These are phyloP conservation scores for Leptogaster cylindrica DNA, from an alignment of 2,888 invertebrate species.

Conservation along the genomic window DNA sequence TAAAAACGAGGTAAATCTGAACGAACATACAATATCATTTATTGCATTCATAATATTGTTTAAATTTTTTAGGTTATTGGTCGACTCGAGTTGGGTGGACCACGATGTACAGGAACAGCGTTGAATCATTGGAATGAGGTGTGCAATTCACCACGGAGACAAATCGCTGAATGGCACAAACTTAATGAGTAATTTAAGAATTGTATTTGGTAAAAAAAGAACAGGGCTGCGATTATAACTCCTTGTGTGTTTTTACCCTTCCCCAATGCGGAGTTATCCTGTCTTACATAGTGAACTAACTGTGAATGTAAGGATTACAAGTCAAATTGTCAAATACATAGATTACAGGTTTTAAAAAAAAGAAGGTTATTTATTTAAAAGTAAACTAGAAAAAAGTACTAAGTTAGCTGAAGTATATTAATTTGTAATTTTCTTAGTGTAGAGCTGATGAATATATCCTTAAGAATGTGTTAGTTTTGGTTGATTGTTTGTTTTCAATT, in stretches of 20 bases:
- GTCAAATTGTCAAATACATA: constrained; percentile 30
- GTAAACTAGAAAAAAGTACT: constrained; percentile 12
- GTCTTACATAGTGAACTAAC: neutral
- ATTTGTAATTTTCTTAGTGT: constrained; percentile 26
- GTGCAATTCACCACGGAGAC: constrained; percentile 93
- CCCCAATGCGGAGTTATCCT: constrained; percentile 1
- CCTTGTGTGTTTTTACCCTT: neutral
- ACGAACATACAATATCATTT: neutral
- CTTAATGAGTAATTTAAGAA: constrained; percentile 76
- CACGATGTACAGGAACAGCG: constrained; percentile 79
- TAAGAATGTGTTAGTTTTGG: constrained; percentile 12
- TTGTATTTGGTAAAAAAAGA: constrained; percentile 5
- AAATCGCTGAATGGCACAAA: constrained; percentile 99
- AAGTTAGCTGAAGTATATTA: constrained; percentile 28
- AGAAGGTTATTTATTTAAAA: constrained; percentile 29
- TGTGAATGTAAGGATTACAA: constrained; percentile 34
- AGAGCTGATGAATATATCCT: constrained; percentile 13
- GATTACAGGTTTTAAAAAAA: constrained; percentile 37
- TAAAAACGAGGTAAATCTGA: constrained; percentile 84
- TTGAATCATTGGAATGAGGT: constrained; percentile 98
- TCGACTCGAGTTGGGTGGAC: constrained; percentile 87
- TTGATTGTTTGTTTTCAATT: constrained; percentile 9
- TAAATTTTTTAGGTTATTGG: constrained; percentile 81
- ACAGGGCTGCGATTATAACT: constrained; percentile 8
- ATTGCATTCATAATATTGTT: constrained; percentile 25